Evolutionary conservation across 30 jellyfish, hydroid and myxozoan species (phyloP), one percentile per base, ranked within the genome.

Genomic region (Turritopsis rubra): DNA sequence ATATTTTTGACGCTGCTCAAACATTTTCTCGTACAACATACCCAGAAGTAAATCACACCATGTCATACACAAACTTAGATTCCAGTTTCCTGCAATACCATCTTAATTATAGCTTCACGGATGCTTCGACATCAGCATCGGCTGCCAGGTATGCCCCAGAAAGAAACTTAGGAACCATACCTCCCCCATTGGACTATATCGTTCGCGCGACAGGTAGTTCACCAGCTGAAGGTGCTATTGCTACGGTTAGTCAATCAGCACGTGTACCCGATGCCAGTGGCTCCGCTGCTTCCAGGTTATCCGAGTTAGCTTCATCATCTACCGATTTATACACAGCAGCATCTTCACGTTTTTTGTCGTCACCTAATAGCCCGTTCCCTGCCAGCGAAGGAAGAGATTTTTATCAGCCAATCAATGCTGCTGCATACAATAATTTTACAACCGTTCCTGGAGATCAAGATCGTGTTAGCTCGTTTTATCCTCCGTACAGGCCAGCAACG

Each of bases 291-390:
- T 82, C 88, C 17, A 85, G 88, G 23, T 28, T 82, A 26, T 41
- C 86, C 1, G 88, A 82, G 66, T 28, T 82, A 24, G 88, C 88
- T 25, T 82, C 88, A 1, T 82, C 88, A 5, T 82, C 88, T 24
- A 82, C 41, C 88, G 88, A 82, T 8, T 1, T 82, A 52, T 82
- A 82, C 73, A 25, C 85, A 18, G 65, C 52, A 25, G 28, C 82
- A 74, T n/a, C 82, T 21, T 72, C 88, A 16, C 68, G 88, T 16
- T 82, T 82, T 71, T 21, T 82, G 13, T 60, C 88, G 16, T 53
- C 88, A 8, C 88, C 84, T 0, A 82, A 72, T 76, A 82, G 85
- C 52, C 71, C 84, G 70, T 82, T 82, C 29, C 88, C 75, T 20
- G 22, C 21, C 4, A 77, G 79, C 28, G 70, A 80, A 20, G 88